Conservation (phyloP, 2,797 vertebrate species). For the Pseudomugil tenellus region DNA sequence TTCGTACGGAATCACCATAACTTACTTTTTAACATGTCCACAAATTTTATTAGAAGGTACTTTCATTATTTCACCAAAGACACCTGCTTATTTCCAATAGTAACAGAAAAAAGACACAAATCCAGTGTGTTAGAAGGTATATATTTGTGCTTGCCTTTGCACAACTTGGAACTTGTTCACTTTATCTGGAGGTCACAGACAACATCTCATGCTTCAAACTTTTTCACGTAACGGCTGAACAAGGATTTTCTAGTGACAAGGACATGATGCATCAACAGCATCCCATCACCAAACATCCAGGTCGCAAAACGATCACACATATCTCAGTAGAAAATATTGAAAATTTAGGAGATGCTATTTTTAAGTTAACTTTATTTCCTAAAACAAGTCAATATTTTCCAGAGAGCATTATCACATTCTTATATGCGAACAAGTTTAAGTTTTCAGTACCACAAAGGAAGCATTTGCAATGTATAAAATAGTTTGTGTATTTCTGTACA, state of each 20-base stretch:
- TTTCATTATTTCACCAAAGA: no score
- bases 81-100: not conserved
- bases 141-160: not conserved
- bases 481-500: constrained; percentile 3
- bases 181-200: not conserved
- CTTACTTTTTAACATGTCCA: no score
- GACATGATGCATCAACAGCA: not conserved
- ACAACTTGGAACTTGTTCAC: not conserved
- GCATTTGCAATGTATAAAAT: not conserved
- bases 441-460: not conserved
- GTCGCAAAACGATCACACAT: not conserved
- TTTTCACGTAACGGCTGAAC: no score
- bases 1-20: no score
- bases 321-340: no score
- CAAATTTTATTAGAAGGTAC: no score
- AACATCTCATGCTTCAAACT: no score
- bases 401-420: not conserved
- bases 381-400: not conserved
- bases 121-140: not conserved
- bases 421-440: not conserved
- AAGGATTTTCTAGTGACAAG: no score
- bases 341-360: not conserved
- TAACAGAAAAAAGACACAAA: not conserved
- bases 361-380: not conserved
- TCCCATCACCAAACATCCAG: not conserved